Conservation (phyloP, 53 echinoderm and acorn worm species). For the Echinarachnius parma region DNA sequence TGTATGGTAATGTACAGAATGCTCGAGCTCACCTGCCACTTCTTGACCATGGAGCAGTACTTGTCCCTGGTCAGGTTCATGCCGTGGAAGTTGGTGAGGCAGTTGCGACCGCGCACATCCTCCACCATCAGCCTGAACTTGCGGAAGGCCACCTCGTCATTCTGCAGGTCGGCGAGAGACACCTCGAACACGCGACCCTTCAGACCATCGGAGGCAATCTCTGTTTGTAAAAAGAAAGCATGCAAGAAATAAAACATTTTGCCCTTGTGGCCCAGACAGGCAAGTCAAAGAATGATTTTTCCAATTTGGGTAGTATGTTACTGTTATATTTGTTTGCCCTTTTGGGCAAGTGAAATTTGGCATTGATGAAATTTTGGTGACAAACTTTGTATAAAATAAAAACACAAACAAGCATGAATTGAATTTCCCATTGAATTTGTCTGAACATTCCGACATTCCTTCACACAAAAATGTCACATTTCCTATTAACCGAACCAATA, state of each 20-base stretch:
- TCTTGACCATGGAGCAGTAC: slow-evolving; percentile 99
- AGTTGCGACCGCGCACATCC: slow-evolving; percentile 94
- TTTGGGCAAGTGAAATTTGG: too few relatives aligned
- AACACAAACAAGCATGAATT: too few relatives aligned
- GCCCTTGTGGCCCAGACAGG: too few relatives aligned
- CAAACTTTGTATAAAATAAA: background rate
- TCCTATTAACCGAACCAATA: too few relatives aligned
- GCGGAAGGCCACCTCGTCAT: slow-evolving; percentile 98
- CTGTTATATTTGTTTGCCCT: too few relatives aligned
- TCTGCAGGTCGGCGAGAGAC: slow-evolving; percentile 94
- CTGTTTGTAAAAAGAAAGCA: slow-evolving; percentile 38
- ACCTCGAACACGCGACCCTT: slow-evolving; percentile 98
- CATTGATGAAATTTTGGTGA: background rate
- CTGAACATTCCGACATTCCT: too few relatives aligned
- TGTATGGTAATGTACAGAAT: too few relatives aligned
- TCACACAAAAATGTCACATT: too few relatives aligned
- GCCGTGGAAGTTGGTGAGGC: slow-evolving; percentile 98
- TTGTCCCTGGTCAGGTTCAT: slow-evolving; percentile 99
- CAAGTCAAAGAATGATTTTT: too few relatives aligned
- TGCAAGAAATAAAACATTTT: background rate
- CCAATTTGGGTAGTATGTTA: too few relatives aligned
- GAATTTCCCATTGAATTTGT: too few relatives aligned
- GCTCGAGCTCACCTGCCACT: slow-evolving; percentile 82
- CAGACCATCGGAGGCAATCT: slow-evolving; percentile 94
- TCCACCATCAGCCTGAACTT: slow-evolving; percentile 96